Percentiles rank a stretch among this genome's conserved stretches.
Evolutionary conservation across 2,113 vertebrate genomes (phyloP).

Genomic region (Hylia prasina): DNA sequence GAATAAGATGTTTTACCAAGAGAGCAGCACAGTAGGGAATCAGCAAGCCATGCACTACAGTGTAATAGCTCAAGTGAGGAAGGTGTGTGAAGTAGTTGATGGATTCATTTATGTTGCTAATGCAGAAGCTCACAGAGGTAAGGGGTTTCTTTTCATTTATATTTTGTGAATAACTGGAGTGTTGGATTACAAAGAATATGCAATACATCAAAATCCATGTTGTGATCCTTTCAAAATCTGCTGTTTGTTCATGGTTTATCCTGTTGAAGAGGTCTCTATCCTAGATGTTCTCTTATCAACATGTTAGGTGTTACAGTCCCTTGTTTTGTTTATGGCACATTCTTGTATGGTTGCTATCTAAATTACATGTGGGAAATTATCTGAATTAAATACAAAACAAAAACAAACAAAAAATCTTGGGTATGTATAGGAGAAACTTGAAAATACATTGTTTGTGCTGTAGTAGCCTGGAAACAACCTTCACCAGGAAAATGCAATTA

Average conservation of each 20-base stretch:
- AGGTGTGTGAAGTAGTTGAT: conserved; percentile 85
- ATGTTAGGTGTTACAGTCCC: neutral
- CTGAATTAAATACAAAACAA: neutral
- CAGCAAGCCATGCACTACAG: conserved; percentile 67
- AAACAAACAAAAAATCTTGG: too few relatives aligned
- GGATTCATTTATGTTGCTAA: conserved; percentile 95
- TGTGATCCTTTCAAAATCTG: neutral
- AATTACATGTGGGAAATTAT: neutral
- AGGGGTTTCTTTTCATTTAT: neutral
- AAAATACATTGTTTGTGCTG: neutral
- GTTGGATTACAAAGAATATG: neutral
- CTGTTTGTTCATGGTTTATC: neutral
- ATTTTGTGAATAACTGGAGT: neutral
- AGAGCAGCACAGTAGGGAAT: conserved; percentile 46
- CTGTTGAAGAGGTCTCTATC: neutral
- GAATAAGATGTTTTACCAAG: conserved; percentile 85
- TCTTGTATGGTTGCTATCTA: neutral
- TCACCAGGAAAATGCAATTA: neutral
- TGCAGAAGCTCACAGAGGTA: conserved; percentile 83
- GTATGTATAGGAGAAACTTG: neutral
- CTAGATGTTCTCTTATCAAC: neutral
- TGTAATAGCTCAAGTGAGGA: conserved; percentile 84
- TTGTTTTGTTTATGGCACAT: neutral
- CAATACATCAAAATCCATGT: neutral
- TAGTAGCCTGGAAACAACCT: neutral